These are phyloP conservation scores for Gavialis gangeticus DNA, from an alignment of 2,113 vertebrate species.

Conservation along the genomic window DNA sequence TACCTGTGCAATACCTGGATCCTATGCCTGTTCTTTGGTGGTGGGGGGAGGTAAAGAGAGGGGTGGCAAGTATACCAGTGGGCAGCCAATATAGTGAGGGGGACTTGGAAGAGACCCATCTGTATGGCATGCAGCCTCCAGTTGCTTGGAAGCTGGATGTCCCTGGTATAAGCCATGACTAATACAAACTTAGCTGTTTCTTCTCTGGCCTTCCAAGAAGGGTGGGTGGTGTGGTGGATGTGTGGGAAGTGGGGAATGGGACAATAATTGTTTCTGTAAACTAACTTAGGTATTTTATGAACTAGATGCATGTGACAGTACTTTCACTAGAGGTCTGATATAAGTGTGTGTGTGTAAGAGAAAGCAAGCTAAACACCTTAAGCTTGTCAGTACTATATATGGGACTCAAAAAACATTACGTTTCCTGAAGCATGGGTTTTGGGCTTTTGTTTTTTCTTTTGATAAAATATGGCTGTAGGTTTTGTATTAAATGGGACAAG, in stretches of 20 bases:
- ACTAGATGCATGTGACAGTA: slow-evolving; percentile 8
- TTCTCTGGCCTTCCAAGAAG: neutral
- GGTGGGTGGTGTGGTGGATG: neutral
- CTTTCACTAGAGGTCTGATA: neutral
- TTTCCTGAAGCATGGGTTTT: neutral
- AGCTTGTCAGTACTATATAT: neutral
- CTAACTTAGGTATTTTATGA: neutral
- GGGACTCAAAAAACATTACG: neutral
- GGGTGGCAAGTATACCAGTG: too few species aligned
- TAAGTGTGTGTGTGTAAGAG: neutral
- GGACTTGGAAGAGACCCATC: too few species aligned
- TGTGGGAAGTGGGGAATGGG: neutral
- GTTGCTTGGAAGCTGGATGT: too few species aligned
- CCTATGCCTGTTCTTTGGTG: too few species aligned
- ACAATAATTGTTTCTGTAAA: neutral
- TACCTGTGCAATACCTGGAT: too few species aligned
- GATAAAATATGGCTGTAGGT: neutral
- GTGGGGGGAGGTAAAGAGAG: too few species aligned
- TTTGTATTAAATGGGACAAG: neutral
- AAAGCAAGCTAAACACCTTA: neutral
- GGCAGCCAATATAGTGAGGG: too few species aligned
- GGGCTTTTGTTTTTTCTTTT: neutral
- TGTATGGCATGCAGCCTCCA: too few species aligned
- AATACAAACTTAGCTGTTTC: neutral
- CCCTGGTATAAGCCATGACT: too few species aligned